Conservation (phyloP, 2,888 invertebrate genomes). For the Torymus auratus region DNA sequence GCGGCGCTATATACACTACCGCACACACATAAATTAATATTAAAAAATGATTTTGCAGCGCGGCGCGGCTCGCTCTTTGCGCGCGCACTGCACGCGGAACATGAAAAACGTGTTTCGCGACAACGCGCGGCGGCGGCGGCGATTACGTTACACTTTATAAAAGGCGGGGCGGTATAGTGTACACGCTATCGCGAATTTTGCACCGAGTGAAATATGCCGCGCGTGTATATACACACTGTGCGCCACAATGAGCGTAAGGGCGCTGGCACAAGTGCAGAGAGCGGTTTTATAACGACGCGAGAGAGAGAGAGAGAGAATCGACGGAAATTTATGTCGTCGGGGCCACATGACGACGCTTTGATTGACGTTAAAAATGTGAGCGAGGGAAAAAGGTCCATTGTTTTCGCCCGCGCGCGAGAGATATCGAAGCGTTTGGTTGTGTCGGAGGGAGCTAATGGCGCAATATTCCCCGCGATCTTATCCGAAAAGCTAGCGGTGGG, state of each 20-base stretch:
- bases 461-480: slow-evolving; percentile 30
- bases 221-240: too few species aligned
- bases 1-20: background rate
- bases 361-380: slow-evolving; percentile 44
- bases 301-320: slow-evolving; percentile 37
- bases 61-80: background rate
- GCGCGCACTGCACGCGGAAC: slow-evolving; percentile 31
- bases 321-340: slow-evolving; percentile 45
- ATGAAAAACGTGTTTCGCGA: slow-evolving; percentile 55
- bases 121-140: slow-evolving; percentile 23
- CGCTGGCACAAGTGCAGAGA: background rate
- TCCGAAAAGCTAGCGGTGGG: slow-evolving; percentile 18
- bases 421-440: too few species aligned
- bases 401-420: background rate
- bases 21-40: slow-evolving; percentile 39
- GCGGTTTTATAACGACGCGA: slow-evolving; percentile 22
- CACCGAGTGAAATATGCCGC: background rate
- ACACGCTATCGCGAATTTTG: slow-evolving; percentile 13
- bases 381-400: slow-evolving; percentile 17
- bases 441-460: too few species aligned
- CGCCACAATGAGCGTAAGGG: background rate
- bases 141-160: slow-evolving; percentile 42
- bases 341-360: slow-evolving; percentile 14
- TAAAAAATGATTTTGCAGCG: slow-evolving; percentile 36
- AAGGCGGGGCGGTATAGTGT: slow-evolving; percentile 13